Evolutionary conservation across 2,113 vertebrate genomes (phyloP), one percentile per base, ranked within the genome.

Genomic region (Montifringilla adamsi): DNA sequence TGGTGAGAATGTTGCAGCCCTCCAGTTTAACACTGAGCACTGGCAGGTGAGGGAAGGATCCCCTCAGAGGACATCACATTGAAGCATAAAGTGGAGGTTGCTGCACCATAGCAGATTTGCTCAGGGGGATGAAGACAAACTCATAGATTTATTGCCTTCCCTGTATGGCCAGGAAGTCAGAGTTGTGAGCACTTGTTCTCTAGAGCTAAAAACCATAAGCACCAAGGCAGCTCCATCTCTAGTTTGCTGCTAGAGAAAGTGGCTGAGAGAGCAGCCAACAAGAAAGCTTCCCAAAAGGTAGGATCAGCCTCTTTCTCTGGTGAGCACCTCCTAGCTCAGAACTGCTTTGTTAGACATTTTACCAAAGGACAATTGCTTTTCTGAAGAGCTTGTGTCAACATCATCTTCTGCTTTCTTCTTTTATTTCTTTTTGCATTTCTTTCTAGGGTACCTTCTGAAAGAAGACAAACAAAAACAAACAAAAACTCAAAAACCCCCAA

Each of bases 21-120:
- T 49, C 8, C 63, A 70, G 55, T 16, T 70, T 10, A 66, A 56
- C 43, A 49, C 2, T 0, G 0, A 64, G 12, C 5, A 2, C 30
- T 44, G 55, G 27, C 2, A 5, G 43, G 28, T 78, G n/a, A 62
- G 22, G 26, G 50, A 74, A 44, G 37, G 26, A 66, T 66, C 46
- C 21, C 11, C n/a, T 89, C 81, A 53, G 37, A 53, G 28, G 21
- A 13, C 10, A 11, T 72, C 41, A 56, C 8, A 3, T 24, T 0
- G 0, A 41, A 88, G 41, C 33, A 72, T 4, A 2, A 59, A 77
- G 47, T 12, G 15, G 46, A 74, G 33, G 55, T 33, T 18, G 4
- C 18, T 84, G 63, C 33, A 55, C 56, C 60, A 17, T 2, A 21
- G 43, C 26, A 75, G 46, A 33, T 53, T 74, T 67, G 58, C 46